Evolutionary conservation across 2,888 invertebrate species (phyloP).

Genomic region (Aspidapion aeneum): DNA sequence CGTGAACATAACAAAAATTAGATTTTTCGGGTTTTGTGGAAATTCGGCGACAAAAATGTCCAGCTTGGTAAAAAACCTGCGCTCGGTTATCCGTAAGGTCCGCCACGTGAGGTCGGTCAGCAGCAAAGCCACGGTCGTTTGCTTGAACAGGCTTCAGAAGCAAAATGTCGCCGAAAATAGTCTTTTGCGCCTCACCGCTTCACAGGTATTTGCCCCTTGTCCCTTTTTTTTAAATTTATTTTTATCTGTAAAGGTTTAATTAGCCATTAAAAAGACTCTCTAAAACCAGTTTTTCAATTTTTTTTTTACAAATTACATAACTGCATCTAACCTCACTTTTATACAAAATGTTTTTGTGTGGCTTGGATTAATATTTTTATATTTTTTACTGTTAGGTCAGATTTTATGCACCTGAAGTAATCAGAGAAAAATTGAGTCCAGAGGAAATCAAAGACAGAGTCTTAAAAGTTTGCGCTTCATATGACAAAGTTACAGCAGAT

Average conservation of each 20-base stretch:
- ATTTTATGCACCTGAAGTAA: conserved; percentile 42
- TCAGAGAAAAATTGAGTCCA: conserved; percentile 54
- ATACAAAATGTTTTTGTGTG: no score
- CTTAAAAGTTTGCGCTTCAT: conserved; percentile 80
- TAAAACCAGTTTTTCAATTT: no score
- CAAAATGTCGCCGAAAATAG: conserved; percentile 18
- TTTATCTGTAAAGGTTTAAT: no score
- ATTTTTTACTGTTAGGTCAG: conserved; percentile 31
- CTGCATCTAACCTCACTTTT: conserved; percentile 27
- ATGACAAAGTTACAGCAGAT: conserved; percentile 83
- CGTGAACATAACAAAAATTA: background rate
- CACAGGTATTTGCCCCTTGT: no score
- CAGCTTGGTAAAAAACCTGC: conserved; percentile 32
- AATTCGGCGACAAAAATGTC: conserved; percentile 33
- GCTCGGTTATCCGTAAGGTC: conserved; percentile 27
- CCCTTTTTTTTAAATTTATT: no score
- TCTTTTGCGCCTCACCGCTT: conserved; percentile 18
- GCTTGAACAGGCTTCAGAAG: conserved; percentile 25
- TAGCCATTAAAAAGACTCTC: no score
- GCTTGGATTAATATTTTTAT: no score
- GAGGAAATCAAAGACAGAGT: conserved; percentile 76
- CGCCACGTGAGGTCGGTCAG: conserved; percentile 28
- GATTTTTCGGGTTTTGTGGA: no score
- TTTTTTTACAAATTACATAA: conserved; percentile 29
- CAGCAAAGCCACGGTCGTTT: conserved; percentile 26